Evolutionary conservation across 2,888 invertebrate species (phyloP).

Genomic region (Linnaemya vulpina): DNA sequence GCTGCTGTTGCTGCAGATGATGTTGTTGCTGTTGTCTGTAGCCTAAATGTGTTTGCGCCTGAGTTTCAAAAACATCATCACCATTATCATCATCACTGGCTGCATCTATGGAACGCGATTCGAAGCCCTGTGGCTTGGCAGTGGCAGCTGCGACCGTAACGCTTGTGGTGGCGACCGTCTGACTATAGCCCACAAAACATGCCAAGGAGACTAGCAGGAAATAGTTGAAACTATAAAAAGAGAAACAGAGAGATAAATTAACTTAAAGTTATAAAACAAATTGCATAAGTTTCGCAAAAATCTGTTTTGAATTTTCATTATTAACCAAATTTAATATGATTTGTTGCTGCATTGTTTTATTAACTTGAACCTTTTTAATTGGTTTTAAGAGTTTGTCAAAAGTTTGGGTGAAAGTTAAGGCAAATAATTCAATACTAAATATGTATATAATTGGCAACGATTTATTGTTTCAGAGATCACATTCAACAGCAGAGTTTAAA

Average conservation of each 20-base stretch:
- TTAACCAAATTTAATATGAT: slow-evolving; percentile 18
- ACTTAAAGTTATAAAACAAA: background rate
- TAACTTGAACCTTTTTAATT: background rate
- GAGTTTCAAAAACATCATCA: slow-evolving; percentile 80
- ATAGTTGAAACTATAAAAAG: slow-evolving; percentile 75
- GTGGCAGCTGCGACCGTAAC: slow-evolving; percentile 78
- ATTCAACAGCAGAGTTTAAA: slow-evolving; percentile 56
- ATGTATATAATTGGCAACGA: background rate
- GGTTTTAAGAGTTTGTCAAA: slow-evolving; percentile 2
- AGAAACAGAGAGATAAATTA: slow-evolving; percentile 20
- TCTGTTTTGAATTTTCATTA: slow-evolving; percentile 17
- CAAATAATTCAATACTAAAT: background rate
- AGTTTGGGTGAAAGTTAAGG: slow-evolving; percentile 38
- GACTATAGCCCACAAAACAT: slow-evolving; percentile 76
- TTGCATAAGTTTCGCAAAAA: slow-evolving; percentile 3
- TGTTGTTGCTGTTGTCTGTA: slow-evolving; percentile 77
- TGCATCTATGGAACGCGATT: slow-evolving; percentile 79
- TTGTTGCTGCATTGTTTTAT: slow-evolving; percentile 39
- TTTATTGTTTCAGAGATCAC: slow-evolving; percentile 9
- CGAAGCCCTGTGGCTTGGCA: slow-evolving; percentile 80
- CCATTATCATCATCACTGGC: slow-evolving; percentile 76
- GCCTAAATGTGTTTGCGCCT: slow-evolving; percentile 82
- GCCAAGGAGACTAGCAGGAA: slow-evolving; percentile 78
- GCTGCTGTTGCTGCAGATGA: slow-evolving; percentile 74
- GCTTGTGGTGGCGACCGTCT: slow-evolving; percentile 74